A percentile compares a stretch with the other conserved stretches of the same genome.
phyloP scores from a whole-genome alignment of 2,797 vertebrate genomes.

The Loriculus beryllinus region DNA sequence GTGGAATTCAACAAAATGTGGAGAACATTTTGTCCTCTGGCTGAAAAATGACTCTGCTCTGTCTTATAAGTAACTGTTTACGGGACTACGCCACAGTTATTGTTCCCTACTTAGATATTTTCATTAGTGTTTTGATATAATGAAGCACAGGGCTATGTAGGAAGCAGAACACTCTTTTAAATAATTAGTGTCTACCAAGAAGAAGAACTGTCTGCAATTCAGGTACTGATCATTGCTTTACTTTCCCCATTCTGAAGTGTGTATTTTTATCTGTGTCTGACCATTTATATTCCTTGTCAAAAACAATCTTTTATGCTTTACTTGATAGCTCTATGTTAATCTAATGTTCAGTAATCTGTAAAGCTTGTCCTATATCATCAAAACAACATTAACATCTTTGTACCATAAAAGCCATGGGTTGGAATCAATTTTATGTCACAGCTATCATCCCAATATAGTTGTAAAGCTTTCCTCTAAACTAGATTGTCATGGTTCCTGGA shows the following conservation, averaged over 20 bases:
- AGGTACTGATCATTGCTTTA: slow-evolving; percentile 42
- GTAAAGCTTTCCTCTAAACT: slow-evolving; percentile 25
- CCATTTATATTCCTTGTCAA: slow-evolving; percentile 49
- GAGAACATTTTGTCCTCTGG: slow-evolving; percentile 9
- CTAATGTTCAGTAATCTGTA: slow-evolving; percentile 47
- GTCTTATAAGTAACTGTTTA: background rate
- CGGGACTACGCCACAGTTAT: background rate
- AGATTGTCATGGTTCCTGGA: background rate
- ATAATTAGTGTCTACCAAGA: slow-evolving; percentile 15
- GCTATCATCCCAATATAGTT: slow-evolving; percentile 13
- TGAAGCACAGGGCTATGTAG: background rate
- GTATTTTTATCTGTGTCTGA: slow-evolving; percentile 27
- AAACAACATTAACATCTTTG: slow-evolving; percentile 24
- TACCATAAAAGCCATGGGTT: slow-evolving; percentile 28
- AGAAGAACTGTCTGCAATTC: slow-evolving; percentile 6
- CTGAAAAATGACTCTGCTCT: background rate
- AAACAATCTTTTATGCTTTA: slow-evolving; percentile 37
- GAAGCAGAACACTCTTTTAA: slow-evolving; percentile 5
- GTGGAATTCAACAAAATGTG: background rate
- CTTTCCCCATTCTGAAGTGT: background rate
- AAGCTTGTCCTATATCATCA: slow-evolving; percentile 54
- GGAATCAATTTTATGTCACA: slow-evolving; percentile 54
- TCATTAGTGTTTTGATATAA: slow-evolving; percentile 18
- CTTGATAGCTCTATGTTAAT: slow-evolving; percentile 51
- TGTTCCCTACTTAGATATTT: background rate